Base-by-base conservation (phyloP, 2,113 vertebrate species). In the Bos javanicus region DNA sequence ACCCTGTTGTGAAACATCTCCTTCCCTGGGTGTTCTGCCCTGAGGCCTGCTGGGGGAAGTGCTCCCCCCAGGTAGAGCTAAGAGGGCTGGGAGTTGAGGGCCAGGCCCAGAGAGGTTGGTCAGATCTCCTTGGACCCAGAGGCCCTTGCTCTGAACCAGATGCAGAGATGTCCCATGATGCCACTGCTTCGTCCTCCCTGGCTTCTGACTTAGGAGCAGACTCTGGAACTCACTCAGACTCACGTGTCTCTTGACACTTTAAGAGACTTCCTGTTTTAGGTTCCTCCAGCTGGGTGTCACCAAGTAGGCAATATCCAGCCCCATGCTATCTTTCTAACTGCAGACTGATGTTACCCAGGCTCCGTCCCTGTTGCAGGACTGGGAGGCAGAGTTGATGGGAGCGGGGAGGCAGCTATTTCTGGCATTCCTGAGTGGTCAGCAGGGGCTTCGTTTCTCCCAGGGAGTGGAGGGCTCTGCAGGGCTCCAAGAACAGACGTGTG, bases 251-350 rank as follows among this genome's bases (percentile, higher is more conserved):
- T 71, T 62, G 82, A 83, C 56, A 26, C 39, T 97, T 82, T 2
- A 64, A 87, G 36, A n/a, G 8, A 97, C 84, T 97, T 98, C 97
- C 97, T 84, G 43, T 96, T 98, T 91, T 56, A 84, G 87, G 36
- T 89, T 76, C 81, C 19, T 16, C 33, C 26, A 13, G 33, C 82
- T 15, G 6, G 5, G 9, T 57, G 23, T 92, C 84, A 59, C 26
- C 23, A 7, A 91, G 39, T 50, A 50, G 71, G 28, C n/a, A n/a
- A 10, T 67, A n/a, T 11, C 57, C 48, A 83, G 9, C 36, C 74
- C 59, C 14, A 7, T 62, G 67, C 26, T 92, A 1, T 15, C 36
- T 87, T 71, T 74, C 57, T 87, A 23, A n/a, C 64, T 83, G 56
- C 52, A 60, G 39, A 26, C n/a, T 30, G 78, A 7, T 92, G 30